Percentiles rank a stretch among this genome's conserved stretches.
These are phyloP conservation scores for Sebastes umbrosus DNA, from an alignment of 2,797 vertebrate species.

Conservation along the genomic window DNA sequence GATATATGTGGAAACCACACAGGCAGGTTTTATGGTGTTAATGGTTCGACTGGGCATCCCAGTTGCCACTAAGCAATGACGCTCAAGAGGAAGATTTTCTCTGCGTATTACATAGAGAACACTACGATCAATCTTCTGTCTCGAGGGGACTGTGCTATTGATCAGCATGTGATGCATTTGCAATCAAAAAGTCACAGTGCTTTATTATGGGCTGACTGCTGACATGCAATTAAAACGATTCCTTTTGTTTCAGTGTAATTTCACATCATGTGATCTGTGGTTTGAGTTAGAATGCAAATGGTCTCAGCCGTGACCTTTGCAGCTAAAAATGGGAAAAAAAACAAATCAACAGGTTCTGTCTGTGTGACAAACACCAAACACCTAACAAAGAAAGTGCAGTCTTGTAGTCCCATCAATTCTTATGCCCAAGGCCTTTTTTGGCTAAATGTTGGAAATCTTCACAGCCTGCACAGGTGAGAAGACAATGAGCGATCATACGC, in stretches of 20 bases:
- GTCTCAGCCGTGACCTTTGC: background rate
- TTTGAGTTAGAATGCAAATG: background rate
- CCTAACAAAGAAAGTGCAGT: too few species aligned
- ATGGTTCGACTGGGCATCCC: background rate
- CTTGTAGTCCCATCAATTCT: background rate
- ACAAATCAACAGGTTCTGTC: background rate
- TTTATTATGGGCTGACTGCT: background rate
- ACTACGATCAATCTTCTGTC: background rate
- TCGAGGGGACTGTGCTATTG: constrained; percentile 7
- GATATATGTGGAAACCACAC: background rate
- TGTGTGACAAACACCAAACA: background rate
- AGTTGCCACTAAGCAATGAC: background rate
- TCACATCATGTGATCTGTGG: background rate
- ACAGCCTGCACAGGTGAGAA: background rate
- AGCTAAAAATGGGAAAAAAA: background rate
- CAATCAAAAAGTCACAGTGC: background rate
- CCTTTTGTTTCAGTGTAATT: background rate
- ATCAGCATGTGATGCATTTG: background rate
- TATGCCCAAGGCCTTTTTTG: background rate
- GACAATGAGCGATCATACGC: background rate
- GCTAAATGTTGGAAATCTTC: background rate
- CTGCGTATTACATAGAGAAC: background rate
- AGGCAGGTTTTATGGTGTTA: background rate
- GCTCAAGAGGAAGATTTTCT: background rate
- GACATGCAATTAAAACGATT: background rate